Evolutionary conservation across 1,140 invertebrate species (phyloP).

Genomic region (Drosophila persimilis): DNA sequence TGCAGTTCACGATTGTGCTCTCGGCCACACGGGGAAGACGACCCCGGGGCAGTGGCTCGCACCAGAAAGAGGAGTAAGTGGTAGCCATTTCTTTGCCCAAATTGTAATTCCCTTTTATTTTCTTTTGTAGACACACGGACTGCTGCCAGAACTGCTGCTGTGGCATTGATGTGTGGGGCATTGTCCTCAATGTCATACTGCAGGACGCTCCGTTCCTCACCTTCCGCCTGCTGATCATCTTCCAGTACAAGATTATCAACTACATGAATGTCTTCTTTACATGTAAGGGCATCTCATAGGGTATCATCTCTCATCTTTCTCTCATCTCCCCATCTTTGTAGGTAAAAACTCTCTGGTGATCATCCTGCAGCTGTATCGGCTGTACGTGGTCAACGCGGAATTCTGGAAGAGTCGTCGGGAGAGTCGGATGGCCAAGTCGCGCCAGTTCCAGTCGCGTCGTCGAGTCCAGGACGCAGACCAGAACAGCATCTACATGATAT

Average conservation of each 20-base stretch:
- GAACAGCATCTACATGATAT: constrained; percentile 86
- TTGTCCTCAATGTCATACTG: constrained; percentile 89
- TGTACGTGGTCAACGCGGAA: constrained; percentile 90
- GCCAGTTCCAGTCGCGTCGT: constrained; percentile 82
- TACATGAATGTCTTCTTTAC: constrained; percentile 98
- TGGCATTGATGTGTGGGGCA: constrained; percentile 93
- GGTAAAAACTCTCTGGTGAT: constrained; percentile 94
- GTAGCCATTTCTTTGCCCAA: too few relatives aligned
- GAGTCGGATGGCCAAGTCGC: constrained; percentile 80
- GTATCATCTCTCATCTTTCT: not conserved
- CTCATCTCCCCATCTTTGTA: constrained; percentile 83
- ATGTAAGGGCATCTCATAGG: constrained; percentile 85
- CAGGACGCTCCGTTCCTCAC: constrained; percentile 94
- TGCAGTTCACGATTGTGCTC: constrained; percentile 95
- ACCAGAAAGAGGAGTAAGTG: constrained; percentile 71
- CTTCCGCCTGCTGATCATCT: constrained; percentile 92
- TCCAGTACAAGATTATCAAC: constrained; percentile 93
- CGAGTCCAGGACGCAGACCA: constrained; percentile 79
- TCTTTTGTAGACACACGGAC: constrained; percentile 63
- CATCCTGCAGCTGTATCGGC: constrained; percentile 91
- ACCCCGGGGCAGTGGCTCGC: constrained; percentile 71
- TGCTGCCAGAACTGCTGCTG: constrained; percentile 86
- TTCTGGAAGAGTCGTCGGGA: constrained; percentile 84
- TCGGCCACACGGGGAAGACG: constrained; percentile 92
- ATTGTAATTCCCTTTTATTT: not conserved